Percentiles rank a stretch among this genome's conserved stretches.
These are phyloP conservation scores for Pardalotus punctatus DNA, from an alignment of 2,113 vertebrate species.

Conservation along the genomic window DNA sequence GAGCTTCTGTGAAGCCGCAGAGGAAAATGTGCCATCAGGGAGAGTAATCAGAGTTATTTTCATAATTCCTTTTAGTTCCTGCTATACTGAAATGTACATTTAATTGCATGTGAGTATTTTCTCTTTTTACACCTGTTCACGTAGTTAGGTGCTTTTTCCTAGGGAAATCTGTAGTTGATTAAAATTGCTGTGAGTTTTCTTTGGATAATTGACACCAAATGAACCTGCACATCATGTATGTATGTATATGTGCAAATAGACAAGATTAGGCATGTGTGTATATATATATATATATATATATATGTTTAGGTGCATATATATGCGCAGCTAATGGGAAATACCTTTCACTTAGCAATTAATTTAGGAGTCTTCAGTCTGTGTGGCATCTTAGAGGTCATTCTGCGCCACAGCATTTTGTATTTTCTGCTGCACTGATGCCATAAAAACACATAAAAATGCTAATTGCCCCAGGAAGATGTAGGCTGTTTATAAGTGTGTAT, in stretches of 20 bases:
- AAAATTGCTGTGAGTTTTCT: conserved; percentile 5
- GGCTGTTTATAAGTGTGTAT: not conserved
- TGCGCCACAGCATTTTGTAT: not conserved
- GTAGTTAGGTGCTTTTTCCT: not conserved
- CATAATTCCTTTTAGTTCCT: not conserved
- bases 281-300: not conserved
- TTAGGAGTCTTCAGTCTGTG: not conserved
- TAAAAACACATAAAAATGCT: conserved; percentile 64
- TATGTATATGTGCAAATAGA: not conserved
- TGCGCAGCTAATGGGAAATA: not conserved
- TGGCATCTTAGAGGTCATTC: conserved; percentile 25
- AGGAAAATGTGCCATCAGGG: not conserved
- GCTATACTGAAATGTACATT: not conserved
- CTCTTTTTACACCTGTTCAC: conserved; percentile 15
- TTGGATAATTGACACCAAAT: not conserved
- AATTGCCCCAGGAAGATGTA: conserved; percentile 41
- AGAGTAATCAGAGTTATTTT: not conserved
- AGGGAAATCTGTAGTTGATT: not conserved
- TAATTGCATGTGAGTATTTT: not conserved
- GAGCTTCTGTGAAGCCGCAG: not conserved
- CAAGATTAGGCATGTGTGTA: not conserved
- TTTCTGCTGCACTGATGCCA: not conserved
- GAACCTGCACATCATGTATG: not conserved
- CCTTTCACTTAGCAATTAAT: conserved; percentile 26
- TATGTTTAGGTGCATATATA: not conserved